Conservation (phyloP, 2,888 invertebrate genomes). For the Metalampra italica region DNA sequence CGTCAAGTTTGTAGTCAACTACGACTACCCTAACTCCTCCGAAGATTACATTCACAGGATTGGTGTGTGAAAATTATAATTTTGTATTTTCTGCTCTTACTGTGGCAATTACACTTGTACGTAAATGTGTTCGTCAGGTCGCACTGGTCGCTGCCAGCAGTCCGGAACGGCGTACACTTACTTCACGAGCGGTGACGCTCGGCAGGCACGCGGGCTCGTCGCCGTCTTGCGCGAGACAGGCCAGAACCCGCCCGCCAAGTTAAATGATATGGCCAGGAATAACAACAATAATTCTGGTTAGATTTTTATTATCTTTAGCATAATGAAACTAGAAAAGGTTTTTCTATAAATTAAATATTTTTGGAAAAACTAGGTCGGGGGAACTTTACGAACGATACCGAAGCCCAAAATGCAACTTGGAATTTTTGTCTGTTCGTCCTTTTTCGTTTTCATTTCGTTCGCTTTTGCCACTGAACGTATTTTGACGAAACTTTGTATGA, state of each 20-base stretch:
- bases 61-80: conserved; percentile 59
- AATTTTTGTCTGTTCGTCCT: no score
- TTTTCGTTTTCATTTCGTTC: no score
- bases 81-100: neutral
- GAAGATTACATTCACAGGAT: conserved; percentile 99
- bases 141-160: conserved; percentile 95
- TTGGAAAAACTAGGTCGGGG: no score
- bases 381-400: no score
- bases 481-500: no score
- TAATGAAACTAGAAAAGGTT: no score
- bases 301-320: neutral
- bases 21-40: conserved; percentile 97
- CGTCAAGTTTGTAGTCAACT: conserved; percentile 98
- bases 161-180: conserved; percentile 98
- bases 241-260: conserved; percentile 88
- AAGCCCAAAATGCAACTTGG: no score
- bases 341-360: no score
- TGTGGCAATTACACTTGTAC: no score
- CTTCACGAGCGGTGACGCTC: conserved; percentile 93
- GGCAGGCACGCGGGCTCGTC: conserved; percentile 95
- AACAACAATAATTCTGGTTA: conserved; percentile 69
- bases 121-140: conserved; percentile 56
- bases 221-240: conserved; percentile 96
- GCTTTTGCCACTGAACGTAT: no score
- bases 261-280: conserved; percentile 86